A percentile compares a stretch with the other conserved stretches of the same genome.
phyloP scores from a whole-genome alignment of 1,140 invertebrate species.

The Homarus americanus region DNA sequence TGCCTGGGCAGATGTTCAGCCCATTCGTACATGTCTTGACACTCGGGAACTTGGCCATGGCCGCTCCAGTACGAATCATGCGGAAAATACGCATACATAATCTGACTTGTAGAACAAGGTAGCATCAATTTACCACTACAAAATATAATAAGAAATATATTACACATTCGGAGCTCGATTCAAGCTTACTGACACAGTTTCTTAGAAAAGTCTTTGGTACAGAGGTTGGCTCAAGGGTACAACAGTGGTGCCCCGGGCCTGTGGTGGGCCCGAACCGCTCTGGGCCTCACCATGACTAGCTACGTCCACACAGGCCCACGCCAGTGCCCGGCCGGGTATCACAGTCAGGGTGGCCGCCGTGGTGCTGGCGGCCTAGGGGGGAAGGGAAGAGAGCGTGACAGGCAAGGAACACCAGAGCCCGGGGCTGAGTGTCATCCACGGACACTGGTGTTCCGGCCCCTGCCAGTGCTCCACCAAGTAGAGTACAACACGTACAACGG shows the following conservation, averaged over 20 bases:
- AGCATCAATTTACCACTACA: constrained; percentile 50
- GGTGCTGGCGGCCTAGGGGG: constrained; percentile 22
- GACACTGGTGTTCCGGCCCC: neutral
- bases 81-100: constrained; percentile 60
- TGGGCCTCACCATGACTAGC: constrained; percentile 39
- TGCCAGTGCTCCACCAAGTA: neutral
- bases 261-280: neutral
- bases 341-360: constrained; percentile 56
- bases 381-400: neutral
- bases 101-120: constrained; percentile 59
- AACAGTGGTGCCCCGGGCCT: neutral
- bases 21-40: neutral
- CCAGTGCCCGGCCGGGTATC: constrained; percentile 28
- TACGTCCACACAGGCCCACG: neutral
- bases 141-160: constrained; percentile 64
- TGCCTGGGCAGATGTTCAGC: neutral
- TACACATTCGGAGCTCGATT: constrained; percentile 50
- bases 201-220: constrained; percentile 65
- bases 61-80: constrained; percentile 14
- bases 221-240: constrained; percentile 8
- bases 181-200: constrained; percentile 42
- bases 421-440: neutral
- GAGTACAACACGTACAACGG: neutral
- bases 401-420: neutral
- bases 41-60: neutral